Evolutionary conservation across 2,113 vertebrate species (phyloP).

Genomic region (Trachemys scripta): DNA sequence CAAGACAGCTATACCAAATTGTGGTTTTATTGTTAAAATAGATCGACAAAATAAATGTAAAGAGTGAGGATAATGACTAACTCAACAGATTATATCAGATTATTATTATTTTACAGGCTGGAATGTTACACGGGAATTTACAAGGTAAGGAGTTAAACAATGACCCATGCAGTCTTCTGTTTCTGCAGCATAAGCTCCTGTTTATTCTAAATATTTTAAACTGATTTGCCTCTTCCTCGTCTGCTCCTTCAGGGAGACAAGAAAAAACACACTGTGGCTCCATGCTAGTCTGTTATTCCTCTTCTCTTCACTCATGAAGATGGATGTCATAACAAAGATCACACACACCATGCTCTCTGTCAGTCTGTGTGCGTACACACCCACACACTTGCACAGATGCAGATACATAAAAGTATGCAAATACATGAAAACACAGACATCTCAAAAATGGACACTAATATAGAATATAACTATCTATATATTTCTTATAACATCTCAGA

Average conservation of each 20-base stretch:
- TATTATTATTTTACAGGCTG: neutral
- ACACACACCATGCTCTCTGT: neutral
- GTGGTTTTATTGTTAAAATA: neutral
- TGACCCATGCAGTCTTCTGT: neutral
- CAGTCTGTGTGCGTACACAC: neutral
- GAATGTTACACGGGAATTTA: neutral
- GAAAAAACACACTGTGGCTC: neutral
- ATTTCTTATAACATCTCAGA: constrained; percentile 29
- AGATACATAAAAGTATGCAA: neutral
- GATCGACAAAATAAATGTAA: neutral
- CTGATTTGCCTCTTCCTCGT: neutral
- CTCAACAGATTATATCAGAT: neutral
- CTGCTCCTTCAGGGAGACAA: neutral
- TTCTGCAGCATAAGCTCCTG: neutral
- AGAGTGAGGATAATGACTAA: neutral
- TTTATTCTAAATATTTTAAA: neutral
- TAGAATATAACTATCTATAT: neutral
- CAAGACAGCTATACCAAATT: neutral
- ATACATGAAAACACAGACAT: neutral
- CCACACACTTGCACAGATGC: neutral
- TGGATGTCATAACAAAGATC: neutral
- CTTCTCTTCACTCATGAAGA: neutral
- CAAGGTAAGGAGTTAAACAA: neutral
- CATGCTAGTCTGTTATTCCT: neutral
- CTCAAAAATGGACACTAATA: neutral